A percentile compares a stretch with the other conserved stretches of the same genome.
phyloP scores from a whole-genome alignment of 2,888 invertebrate genomes.

The Leptopilina syphax region DNA sequence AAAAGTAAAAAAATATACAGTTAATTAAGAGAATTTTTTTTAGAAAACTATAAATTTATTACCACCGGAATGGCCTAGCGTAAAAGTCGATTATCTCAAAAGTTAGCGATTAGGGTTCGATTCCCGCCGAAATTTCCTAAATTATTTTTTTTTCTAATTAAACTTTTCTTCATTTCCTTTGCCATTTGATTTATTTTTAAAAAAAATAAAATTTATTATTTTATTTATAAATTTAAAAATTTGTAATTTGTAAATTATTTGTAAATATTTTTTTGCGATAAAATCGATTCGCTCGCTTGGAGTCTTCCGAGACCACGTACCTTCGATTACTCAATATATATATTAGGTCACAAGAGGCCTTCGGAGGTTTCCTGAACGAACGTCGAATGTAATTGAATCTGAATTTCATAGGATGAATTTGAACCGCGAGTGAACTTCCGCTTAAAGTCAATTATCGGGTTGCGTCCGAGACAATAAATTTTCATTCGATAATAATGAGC shows the following conservation, averaged over 20 bases:
- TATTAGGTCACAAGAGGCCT: conserved; percentile 21
- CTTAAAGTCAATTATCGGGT: conserved; percentile 11
- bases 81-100: background rate
- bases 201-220: too few relatives aligned
- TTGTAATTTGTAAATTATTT: background rate
- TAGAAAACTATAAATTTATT: too few relatives aligned
- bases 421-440: conserved; percentile 20
- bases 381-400: conserved; percentile 22
- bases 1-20: too few relatives aligned
- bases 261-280: background rate
- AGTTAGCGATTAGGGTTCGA: background rate
- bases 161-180: background rate
- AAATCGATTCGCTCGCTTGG: background rate
- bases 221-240: background rate
- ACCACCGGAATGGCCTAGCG: background rate
- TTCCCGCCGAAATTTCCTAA: background rate
- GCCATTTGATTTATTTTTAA: background rate
- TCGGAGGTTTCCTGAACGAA: conserved; percentile 23
- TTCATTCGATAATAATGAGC: background rate
- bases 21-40: too few relatives aligned
- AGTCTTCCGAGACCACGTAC: background rate
- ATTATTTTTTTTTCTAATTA: background rate
- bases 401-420: conserved; percentile 21
- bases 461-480: conserved; percentile 6
- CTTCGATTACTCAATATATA: conserved; percentile 18